phyloP scores from a whole-genome alignment of 2,113 vertebrate genomes.

The Macroglossus sobrinus region DNA sequence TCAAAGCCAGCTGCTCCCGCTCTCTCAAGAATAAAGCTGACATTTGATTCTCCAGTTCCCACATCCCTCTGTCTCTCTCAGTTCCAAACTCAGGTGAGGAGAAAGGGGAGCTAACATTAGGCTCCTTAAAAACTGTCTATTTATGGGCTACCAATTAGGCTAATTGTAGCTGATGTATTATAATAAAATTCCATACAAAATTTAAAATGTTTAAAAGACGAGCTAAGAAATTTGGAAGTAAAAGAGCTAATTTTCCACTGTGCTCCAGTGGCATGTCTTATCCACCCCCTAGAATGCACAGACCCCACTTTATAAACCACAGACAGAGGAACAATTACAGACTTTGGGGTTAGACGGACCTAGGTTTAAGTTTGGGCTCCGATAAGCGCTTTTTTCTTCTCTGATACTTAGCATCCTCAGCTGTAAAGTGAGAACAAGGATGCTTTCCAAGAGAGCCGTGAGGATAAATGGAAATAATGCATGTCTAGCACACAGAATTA shows the following conservation, averaged over 20 bases:
- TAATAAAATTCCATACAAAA: background rate
- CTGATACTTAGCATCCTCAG: background rate
- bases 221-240: background rate
- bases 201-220: background rate
- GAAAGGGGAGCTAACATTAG: too few species aligned
- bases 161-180: background rate
- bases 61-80: background rate
- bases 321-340: background rate
- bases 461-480: background rate
- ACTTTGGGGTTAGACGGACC: background rate
- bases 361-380: background rate
- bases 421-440: background rate
- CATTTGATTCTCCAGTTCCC: background rate
- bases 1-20: background rate
- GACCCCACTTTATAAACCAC: background rate
- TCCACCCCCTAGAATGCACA: fast-evolving
- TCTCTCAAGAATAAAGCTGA: background rate
- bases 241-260: background rate
- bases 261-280: background rate
- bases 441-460: background rate
- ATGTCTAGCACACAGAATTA: background rate
- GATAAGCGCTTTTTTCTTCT: background rate
- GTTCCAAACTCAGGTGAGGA: background rate
- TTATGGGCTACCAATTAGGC: background rate
- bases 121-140: background rate